Conservation (phyloP, 1,140 invertebrate genomes). For the Drepana arcuata region DNA sequence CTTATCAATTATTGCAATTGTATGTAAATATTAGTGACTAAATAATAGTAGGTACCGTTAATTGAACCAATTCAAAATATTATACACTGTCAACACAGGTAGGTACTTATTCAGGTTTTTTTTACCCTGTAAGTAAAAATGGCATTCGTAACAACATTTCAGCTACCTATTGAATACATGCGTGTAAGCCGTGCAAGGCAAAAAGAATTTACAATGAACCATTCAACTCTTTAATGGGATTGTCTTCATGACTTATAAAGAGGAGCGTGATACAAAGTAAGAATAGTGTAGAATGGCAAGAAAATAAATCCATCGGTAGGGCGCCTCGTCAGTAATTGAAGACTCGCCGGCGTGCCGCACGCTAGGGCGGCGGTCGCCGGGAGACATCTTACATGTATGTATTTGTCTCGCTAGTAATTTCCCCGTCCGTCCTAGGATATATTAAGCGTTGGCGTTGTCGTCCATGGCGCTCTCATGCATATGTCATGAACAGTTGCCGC, state of each 20-base stretch:
- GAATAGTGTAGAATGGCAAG: slow-evolving; percentile 47
- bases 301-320: slow-evolving; percentile 31
- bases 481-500: slow-evolving; percentile 67
- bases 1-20: too few relatives aligned
- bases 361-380: slow-evolving; percentile 33
- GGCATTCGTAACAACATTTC: too few relatives aligned
- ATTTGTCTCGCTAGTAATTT: slow-evolving; percentile 64
- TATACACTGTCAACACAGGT: too few relatives aligned
- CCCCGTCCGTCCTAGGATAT: slow-evolving; percentile 62
- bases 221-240: slow-evolving; percentile 37
- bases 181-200: slow-evolving; percentile 28
- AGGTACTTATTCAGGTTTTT: too few relatives aligned
- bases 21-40: too few relatives aligned
- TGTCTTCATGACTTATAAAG: slow-evolving; percentile 60
- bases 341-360: slow-evolving; percentile 49
- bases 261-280: slow-evolving; percentile 34
- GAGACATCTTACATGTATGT: slow-evolving; percentile 62
- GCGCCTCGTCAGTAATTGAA: slow-evolving; percentile 65
- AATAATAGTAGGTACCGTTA: too few relatives aligned
- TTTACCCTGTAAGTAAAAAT: too few relatives aligned
- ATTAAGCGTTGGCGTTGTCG: slow-evolving; percentile 41
- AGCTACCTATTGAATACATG: slow-evolving; percentile 25
- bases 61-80: too few relatives aligned
- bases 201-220: slow-evolving; percentile 47
- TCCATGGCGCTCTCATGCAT: slow-evolving; percentile 62